Conservation (phyloP, 2,888 invertebrate genomes). For the Biston betularia region DNA sequence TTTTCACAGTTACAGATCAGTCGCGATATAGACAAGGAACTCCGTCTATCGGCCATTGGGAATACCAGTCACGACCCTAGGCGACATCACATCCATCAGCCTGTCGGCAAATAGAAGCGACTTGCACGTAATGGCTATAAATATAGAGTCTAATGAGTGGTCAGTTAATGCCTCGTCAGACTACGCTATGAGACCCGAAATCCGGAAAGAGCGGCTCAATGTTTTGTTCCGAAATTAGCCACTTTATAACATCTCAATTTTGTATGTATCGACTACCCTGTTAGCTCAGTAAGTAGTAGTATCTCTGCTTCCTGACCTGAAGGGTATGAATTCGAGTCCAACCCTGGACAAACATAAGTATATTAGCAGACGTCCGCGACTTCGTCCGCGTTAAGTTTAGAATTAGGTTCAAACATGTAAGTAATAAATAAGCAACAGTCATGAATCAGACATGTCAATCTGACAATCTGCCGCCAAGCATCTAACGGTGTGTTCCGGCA, state of each 20-base stretch:
- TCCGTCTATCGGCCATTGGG: conserved; percentile 49
- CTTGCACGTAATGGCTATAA: conserved; percentile 70
- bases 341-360: no score
- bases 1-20: conserved; percentile 36
- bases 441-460: no score
- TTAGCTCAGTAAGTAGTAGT: no score
- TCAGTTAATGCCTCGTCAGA: conserved; percentile 10
- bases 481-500: no score
- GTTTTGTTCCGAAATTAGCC: neutral
- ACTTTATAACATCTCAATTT: neutral
- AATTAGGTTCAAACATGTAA: no score
- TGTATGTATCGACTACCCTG: no score
- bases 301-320: no score
- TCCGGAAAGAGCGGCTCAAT: neutral
- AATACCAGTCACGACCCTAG: conserved; percentile 57
- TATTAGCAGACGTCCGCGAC: no score
- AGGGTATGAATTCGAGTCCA: no score
- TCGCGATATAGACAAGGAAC: conserved; percentile 39
- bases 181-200: neutral
- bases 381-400: no score
- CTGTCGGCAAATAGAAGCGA: conserved; percentile 58
- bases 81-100: conserved; percentile 69
- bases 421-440: no score
- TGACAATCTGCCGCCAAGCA: no score
- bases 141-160: conserved; percentile 63